phyloP scores from a whole-genome alignment of 2,113 vertebrate species.

The Butorides virescens region DNA sequence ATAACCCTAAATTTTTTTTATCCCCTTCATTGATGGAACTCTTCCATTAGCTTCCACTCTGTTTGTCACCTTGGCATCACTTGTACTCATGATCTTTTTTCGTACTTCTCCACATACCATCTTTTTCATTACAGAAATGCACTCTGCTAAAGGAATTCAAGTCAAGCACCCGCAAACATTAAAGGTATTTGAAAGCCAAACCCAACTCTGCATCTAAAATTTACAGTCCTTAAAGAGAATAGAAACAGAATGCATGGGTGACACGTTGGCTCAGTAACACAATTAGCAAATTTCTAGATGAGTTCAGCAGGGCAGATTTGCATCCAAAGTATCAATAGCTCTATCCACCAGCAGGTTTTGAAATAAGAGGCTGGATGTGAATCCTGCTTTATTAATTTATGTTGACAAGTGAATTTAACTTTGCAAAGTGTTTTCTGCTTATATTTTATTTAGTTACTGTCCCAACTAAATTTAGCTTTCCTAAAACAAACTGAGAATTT shows the following conservation, averaged over 20 bases:
- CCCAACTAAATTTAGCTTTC: not conserved
- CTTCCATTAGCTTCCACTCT: not conserved
- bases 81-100: not conserved
- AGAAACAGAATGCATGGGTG: not conserved
- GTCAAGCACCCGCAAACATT: not conserved
- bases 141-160: not conserved
- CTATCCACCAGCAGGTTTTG: not conserved
- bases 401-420: not conserved
- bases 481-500: conserved; percentile 21
- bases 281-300: not conserved
- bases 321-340: not conserved
- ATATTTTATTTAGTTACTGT: not conserved
- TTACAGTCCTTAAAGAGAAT: not conserved
- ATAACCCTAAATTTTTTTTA: not conserved
- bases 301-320: not conserved
- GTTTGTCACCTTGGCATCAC: not conserved
- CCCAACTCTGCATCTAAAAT: not conserved
- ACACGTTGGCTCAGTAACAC: not conserved
- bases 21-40: not conserved
- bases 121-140: not conserved
- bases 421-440: not conserved
- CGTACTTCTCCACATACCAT: not conserved
- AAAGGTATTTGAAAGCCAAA: not conserved
- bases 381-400: not conserved
- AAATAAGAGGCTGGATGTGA: not conserved